Percentiles rank a stretch among this genome's conserved stretches.
These are phyloP conservation scores for Petrolisthes manimaculis DNA, from an alignment of 2,888 invertebrate genomes.

Conservation along the genomic window DNA sequence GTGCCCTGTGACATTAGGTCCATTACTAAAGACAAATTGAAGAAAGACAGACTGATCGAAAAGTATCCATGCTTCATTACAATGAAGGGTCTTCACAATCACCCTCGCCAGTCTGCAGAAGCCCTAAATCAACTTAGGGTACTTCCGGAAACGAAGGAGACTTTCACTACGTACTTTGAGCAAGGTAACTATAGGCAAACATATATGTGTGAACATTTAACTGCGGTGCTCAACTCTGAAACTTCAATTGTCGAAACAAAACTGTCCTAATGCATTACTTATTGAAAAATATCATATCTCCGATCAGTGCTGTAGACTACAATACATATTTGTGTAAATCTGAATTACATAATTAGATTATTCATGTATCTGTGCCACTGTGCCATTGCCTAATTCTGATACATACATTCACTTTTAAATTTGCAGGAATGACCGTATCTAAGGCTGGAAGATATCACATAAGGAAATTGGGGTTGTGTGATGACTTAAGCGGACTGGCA, in stretches of 20 bases:
- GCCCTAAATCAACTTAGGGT: neutral
- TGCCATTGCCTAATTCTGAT: no score
- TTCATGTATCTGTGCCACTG: neutral
- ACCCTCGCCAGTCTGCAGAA: slow-evolving; percentile 11
- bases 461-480: neutral
- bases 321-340: neutral
- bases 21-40: neutral
- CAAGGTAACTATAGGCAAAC: neutral
- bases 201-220: neutral
- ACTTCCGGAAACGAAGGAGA: slow-evolving; percentile 9
- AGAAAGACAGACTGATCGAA: slow-evolving; percentile 10
- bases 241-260: neutral
- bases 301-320: neutral
- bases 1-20: neutral
- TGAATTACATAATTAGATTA: neutral
- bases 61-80: slow-evolving; percentile 21
- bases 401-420: neutral
- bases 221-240: neutral
- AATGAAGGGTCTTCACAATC: slow-evolving; percentile 26
- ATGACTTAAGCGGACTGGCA: neutral
- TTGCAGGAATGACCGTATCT: neutral
- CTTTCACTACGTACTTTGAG: slow-evolving; percentile 1
- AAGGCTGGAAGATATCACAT: neutral
- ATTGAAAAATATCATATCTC: neutral
- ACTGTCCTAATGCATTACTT: neutral